Conservation (phyloP, 37 sponge, comb jelly and placozoan species). For the Geodia barretti region DNA sequence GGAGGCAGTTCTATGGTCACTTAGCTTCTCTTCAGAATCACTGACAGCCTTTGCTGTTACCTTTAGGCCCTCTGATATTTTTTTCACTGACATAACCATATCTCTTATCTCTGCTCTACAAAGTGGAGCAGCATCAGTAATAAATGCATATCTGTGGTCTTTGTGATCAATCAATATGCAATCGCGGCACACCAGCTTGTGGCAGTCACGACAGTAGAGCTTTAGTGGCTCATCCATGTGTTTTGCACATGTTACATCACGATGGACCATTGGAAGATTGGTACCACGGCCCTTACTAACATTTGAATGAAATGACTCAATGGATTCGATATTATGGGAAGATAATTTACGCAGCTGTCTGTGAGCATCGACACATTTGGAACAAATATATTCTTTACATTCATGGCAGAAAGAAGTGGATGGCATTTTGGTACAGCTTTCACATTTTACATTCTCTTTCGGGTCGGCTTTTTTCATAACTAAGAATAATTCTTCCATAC, state of each 20-base stretch:
- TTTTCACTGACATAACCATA: neutral
- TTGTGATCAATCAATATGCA: neutral
- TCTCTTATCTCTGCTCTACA: neutral
- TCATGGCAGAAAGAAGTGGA: neutral
- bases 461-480: neutral
- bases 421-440: neutral
- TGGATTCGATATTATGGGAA: neutral
- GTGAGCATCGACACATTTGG: neutral
- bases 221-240: neutral
- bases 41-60: neutral
- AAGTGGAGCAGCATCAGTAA: neutral
- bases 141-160: neutral
- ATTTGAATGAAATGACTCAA: too few species aligned
- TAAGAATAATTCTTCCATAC: slow-evolving; percentile 12
- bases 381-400: neutral
- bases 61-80: neutral
- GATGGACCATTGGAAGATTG: neutral
- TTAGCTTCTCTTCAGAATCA: neutral
- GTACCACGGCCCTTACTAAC: neutral
- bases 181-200: neutral
- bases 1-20: neutral
- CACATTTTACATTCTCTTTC: neutral
- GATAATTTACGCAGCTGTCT: neutral
- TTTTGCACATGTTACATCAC: too few species aligned
- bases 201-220: neutral